phyloP scores from a whole-genome alignment of 92 coral and sea anemone genomes.

The Chrysogorgia sp. region DNA sequence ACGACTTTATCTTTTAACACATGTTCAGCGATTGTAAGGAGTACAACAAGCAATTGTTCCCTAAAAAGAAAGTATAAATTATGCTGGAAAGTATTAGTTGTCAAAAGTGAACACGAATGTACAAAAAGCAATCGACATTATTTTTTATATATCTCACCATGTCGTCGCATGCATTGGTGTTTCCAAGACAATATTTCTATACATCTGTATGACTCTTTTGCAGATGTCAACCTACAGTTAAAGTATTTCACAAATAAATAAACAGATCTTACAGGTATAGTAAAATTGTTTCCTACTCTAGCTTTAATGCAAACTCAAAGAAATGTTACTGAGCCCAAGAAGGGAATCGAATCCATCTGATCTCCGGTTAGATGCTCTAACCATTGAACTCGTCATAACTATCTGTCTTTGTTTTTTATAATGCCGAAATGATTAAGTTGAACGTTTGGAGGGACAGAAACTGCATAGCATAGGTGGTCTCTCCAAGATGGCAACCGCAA shows the following conservation, averaged over 20 bases:
- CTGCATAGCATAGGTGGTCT: too few species aligned
- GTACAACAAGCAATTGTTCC: slow-evolving; percentile 85
- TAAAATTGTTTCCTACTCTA: not conserved
- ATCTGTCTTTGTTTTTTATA: too few species aligned
- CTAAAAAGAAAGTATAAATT: slow-evolving; percentile 31
- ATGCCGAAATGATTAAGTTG: too few species aligned
- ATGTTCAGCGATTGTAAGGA: slow-evolving; percentile 81
- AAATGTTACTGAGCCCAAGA: too few species aligned
- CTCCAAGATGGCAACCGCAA: too few species aligned
- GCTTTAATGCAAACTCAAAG: too few species aligned
- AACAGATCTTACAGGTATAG: not conserved
- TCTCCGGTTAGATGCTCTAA: too few species aligned
- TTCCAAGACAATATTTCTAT: slow-evolving; percentile 84
- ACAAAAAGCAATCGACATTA: slow-evolving; percentile 14
- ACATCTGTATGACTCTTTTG: slow-evolving; percentile 86
- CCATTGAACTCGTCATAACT: too few species aligned
- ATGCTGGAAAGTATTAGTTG: slow-evolving; percentile 1
- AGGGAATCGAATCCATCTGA: too few species aligned
- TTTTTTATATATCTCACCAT: slow-evolving; percentile 50
- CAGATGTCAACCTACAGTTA: slow-evolving; percentile 80
- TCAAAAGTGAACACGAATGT: too few species aligned
- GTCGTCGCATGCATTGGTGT: slow-evolving; percentile 78
- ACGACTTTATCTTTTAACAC: slow-evolving; percentile 66
- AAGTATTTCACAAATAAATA: not conserved
- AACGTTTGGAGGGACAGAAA: too few species aligned